Evolutionary conservation across 2,888 invertebrate genomes (phyloP), one percentile per base, ranked within the genome.

Genomic region (Limenitis camilla): DNA sequence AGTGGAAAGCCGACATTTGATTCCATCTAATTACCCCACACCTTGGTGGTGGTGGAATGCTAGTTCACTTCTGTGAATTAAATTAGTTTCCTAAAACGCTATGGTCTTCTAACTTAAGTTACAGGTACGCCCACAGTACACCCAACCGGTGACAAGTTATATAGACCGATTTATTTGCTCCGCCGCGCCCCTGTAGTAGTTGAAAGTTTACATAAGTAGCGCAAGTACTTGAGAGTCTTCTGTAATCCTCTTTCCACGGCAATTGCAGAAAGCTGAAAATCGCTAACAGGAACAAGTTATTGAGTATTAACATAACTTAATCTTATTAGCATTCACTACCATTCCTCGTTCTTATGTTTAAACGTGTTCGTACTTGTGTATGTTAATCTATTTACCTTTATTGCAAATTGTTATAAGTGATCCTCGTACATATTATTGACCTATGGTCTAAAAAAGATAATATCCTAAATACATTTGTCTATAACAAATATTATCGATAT

Each of bases 101-200:
- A n/a, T 29, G 5, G 6, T 32, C 32, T 39, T 44, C 2, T 27
- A 19, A 30, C 28, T 43, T 47, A 46, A n/a, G 35, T 27, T 38
- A 32, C 8, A 44, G 45, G 30, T 47, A 9, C 43, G 40, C 46
- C 41, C 33, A 42, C 40, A 41, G 30, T 47, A 9, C 43, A 33
- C 46, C 41, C 33, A 42, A 36, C 46, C 38, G 38, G 33, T 47
- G 49, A 53, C 53, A 43, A 46, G 50, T 30, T 47, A 47, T 46
- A 52, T 56, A 42, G 41, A 42, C 43, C 53, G 49, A 49, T 49
- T 55, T 55, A 52, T 49, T 53, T 42, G 43, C 53, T 40, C 8
- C 49, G 11, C n/a, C 36, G 45, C 45, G 36, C 49, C 49, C 35
- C 48, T 11, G 33, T 30, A 44, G 40, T 41, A 40, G 53, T 49